phyloP scores from a whole-genome alignment of 2,797 vertebrate genomes.

The Cynopterus sphinx region DNA sequence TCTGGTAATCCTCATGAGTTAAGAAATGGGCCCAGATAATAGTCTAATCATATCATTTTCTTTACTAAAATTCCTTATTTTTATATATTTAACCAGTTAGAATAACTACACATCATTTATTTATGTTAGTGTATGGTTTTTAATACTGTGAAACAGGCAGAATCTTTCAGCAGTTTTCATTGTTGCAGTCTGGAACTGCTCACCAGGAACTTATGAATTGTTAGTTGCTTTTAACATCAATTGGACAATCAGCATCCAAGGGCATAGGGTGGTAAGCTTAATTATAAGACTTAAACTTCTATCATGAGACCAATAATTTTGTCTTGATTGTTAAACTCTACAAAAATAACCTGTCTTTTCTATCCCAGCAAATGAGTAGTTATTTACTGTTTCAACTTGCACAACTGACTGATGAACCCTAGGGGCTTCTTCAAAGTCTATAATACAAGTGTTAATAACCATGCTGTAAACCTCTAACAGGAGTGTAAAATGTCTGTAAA shows the following conservation, averaged over 20 bases:
- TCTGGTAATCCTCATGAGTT: background rate
- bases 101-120: background rate
- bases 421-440: background rate
- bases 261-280: background rate
- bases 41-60: background rate
- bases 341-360: constrained; percentile 2
- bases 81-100: background rate
- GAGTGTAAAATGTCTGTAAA: background rate
- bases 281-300: constrained; percentile 20
- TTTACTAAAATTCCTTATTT: background rate
- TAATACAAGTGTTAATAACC: background rate
- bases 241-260: background rate
- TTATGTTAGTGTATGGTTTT: background rate
- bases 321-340: background rate
- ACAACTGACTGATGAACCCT: background rate
- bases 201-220: background rate
- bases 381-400: constrained; percentile 11
- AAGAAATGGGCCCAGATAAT: background rate
- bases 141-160: background rate
- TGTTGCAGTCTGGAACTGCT: background rate
- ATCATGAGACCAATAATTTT: background rate
- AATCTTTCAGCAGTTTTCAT: background rate
- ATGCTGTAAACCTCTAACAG: background rate
- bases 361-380: background rate
- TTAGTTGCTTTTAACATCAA: background rate